Base-by-base conservation (phyloP, 1,140 invertebrate species). In the Zaprionus nigranus region DNA sequence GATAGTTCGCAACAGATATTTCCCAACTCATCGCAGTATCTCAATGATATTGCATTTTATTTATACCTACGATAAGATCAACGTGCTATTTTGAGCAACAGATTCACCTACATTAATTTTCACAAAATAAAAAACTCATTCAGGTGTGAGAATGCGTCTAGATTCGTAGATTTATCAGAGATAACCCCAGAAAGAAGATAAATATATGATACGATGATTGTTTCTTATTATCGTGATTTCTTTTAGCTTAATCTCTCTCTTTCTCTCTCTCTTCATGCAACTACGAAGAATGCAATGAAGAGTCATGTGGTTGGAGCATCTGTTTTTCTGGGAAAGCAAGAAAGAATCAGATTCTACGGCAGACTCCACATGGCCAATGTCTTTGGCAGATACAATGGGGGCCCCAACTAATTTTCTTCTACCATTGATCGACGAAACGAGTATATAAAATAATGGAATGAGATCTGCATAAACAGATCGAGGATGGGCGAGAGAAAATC, bases 371-470 rank as follows among this genome's bases (percentile, higher is more conserved):
- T 82, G 81, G 81, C 28, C 67, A 83, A 80, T 83, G 61, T 84
- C 81, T 84, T 17, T 66, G 68, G 49, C 78, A 51, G 63, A 13
- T 76, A 38, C 17, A 46, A n/a, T 34, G 40, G 20, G 36, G 43
- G 46, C 38, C n/a, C n/a, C 15, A 64, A 60, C 49, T 28, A 22
- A 30, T 69, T 68, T 72, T 79, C 38, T 43, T 46, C 40, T 3
- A 46, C n/a, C 24, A 24, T 80, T 67, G 53, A 69, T 78, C 72
- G 24, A 73, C 40, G 63, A 13, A 74, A 58, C 59, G 60, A 85
- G 82, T 82, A 82, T 66, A 82, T 86, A 73, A 85, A 85, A 79
- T 70, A 72, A 74, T 74, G 15, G 38, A 62, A 57, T 57, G 46
- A 17, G 46, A 38, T n/a, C 26, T 38, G 46, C 64, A 74, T 61